These are phyloP conservation scores for Epirrita christyi DNA, from an alignment of 2,888 invertebrate genomes.

Conservation along the genomic window DNA sequence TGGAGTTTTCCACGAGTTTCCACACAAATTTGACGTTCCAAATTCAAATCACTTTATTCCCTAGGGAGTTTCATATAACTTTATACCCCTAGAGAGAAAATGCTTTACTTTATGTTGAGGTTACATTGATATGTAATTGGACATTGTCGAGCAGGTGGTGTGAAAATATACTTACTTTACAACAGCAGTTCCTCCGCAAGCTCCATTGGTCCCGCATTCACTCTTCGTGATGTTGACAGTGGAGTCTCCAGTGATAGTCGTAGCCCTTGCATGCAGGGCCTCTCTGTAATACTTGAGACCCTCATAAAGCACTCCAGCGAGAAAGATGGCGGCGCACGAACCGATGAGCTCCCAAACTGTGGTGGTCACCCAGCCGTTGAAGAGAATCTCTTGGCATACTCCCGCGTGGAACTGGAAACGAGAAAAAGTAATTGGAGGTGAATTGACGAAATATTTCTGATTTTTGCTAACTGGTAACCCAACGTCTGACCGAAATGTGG, in stretches of 20 bases:
- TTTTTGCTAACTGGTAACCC: too few relatives aligned
- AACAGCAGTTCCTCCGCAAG: conserved; percentile 66
- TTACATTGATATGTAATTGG: too few relatives aligned
- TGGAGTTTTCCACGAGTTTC: too few relatives aligned
- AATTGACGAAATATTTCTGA: too few relatives aligned
- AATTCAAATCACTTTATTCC: too few relatives aligned
- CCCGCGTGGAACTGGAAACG: conserved; percentile 90
- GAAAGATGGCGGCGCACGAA: conserved; percentile 95
- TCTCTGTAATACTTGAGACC: conserved; percentile 94
- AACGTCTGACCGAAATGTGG: too few relatives aligned
- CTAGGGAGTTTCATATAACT: too few relatives aligned
- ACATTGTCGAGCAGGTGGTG: too few relatives aligned
- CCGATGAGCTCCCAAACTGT: conserved; percentile 91
- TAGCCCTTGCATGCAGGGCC: conserved; percentile 65
- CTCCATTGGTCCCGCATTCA: conserved; percentile 71
- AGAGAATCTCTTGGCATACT: conserved; percentile 91
- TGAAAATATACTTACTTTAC: conserved; percentile 76
- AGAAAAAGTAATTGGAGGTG: not conserved
- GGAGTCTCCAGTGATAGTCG: conserved; percentile 63
- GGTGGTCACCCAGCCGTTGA: conserved; percentile 91
- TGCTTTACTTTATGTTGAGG: too few relatives aligned
- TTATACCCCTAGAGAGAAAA: too few relatives aligned
- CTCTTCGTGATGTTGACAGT: conserved; percentile 79
- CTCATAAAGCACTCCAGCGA: conserved; percentile 96
- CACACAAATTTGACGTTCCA: too few relatives aligned